Evolutionary conservation across 2,888 invertebrate species (phyloP), one percentile per base, ranked within the genome.

Genomic region (Villa cingulata): DNA sequence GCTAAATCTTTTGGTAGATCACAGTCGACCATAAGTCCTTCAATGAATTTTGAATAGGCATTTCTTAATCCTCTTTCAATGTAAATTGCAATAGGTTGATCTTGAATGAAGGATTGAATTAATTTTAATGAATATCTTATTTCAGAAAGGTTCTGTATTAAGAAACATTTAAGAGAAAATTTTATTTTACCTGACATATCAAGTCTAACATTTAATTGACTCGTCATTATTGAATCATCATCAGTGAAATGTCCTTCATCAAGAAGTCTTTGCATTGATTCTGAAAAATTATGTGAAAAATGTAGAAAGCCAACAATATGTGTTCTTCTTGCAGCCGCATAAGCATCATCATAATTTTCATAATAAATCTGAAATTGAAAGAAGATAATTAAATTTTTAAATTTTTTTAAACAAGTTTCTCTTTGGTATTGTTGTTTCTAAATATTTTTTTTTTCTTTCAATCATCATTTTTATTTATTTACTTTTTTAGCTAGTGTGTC

Each of bases 81-180:
- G 54, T 80, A 81, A 54, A 81, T 72, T 0, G 84, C 81, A 53
- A 89, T 83, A 69, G 91, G 90, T 57, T 86, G 82, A 73, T 90
- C 91, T 91, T 69, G 37, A 68, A 63, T 54, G 48, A 45, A 39
- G 20, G 9, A 17, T n/a, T n/a, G n/a, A n/a, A n/a, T n/a, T n/a
- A n/a, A n/a, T n/a, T n/a, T 18, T 32, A 20, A 27, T 23, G 44
- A 29, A 14, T 47, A 32, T 34, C 12, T 34, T 36, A 16, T n/a
- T 37, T 17, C 37, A 2, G 23, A 40, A 39, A 29, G 7, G n/a
- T 16, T 17, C 19, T 19, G 16, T 12, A 38, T 38, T 18, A 2
- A 38, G 38, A 12, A 14, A 16, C 12, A 37, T 17, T n/a, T 2
- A 19, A 17, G n/a, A n/a, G 2, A 18, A 23, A 14, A 10, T 37